A percentile compares a stretch with the other conserved stretches of the same genome.
Conservation (phyloP, 2,888 invertebrate genomes). For the Mellilla xanthometata region DNA sequence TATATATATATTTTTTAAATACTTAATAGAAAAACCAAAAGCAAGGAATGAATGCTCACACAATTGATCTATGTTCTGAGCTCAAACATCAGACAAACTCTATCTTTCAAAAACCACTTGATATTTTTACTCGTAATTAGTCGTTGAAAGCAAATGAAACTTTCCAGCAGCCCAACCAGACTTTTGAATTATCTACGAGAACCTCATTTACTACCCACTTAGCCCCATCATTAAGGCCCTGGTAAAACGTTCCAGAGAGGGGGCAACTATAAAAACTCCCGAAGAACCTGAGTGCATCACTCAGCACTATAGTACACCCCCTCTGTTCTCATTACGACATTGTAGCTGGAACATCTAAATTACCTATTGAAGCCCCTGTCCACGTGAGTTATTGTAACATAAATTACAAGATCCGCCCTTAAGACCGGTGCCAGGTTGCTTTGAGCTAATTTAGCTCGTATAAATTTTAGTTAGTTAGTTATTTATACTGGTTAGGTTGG, state of each 20-base stretch:
- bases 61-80: too few species aligned
- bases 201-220: slow-evolving; percentile 20
- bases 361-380: slow-evolving; percentile 73
- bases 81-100: too few species aligned
- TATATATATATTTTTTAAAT: too few species aligned
- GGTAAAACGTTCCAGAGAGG: slow-evolving; percentile 23
- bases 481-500: too few species aligned
- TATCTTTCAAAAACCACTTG: too few species aligned
- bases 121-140: neutral
- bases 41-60: too few species aligned
- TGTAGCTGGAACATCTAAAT: slow-evolving; percentile 79
- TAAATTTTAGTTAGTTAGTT: slow-evolving; percentile 28
- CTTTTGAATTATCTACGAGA: slow-evolving; percentile 9
- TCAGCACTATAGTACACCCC: slow-evolving; percentile 54
- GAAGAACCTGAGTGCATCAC: slow-evolving; percentile 43
- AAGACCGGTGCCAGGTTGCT: slow-evolving; percentile 23
- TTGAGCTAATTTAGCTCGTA: slow-evolving; percentile 24
- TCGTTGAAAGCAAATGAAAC: neutral
- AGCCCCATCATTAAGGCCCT: slow-evolving; percentile 14
- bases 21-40: too few species aligned
- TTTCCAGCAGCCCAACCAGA: neutral
- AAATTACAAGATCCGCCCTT: slow-evolving; percentile 73
- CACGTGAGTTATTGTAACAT: slow-evolving; percentile 76
- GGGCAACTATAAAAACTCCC: slow-evolving; percentile 28
- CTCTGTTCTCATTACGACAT: slow-evolving; percentile 74